These are phyloP conservation scores for Drosophila parabipectinata DNA, from an alignment of 1,140 invertebrate species.

Conservation along the genomic window DNA sequence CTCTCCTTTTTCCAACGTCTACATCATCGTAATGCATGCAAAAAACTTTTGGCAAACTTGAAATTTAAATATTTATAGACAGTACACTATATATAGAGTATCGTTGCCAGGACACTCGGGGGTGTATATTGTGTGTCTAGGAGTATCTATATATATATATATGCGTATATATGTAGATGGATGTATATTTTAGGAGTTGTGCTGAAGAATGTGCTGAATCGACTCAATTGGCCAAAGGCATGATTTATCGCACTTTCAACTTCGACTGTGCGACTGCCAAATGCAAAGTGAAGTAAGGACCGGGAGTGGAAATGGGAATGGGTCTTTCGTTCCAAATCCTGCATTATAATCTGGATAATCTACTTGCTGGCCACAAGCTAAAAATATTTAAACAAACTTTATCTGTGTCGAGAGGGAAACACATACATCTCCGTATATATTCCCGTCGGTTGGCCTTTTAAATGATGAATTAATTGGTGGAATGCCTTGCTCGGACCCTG, in stretches of 20 bases:
- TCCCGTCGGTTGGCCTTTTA: not conserved
- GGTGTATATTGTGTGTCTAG: constrained; percentile 34
- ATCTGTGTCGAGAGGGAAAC: constrained; percentile 13
- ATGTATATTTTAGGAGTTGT: constrained; percentile 11
- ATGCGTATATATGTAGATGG: constrained; percentile 1
- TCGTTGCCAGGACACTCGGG: constrained; percentile 43
- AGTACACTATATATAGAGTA: constrained; percentile 67
- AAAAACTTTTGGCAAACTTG: constrained; percentile 82
- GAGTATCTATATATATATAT: constrained; percentile 15
- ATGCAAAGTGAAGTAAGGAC: constrained; percentile 19
- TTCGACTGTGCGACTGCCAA: constrained; percentile 27
- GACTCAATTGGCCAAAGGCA: constrained; percentile 79
- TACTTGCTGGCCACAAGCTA: constrained; percentile 40
- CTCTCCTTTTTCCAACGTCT: constrained; percentile 5
- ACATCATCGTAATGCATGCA: constrained; percentile 71
- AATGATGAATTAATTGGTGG: constrained; percentile 32
- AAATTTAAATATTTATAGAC: constrained; percentile 83
- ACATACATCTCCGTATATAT: not conserved
- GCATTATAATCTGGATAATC: constrained; percentile 43
- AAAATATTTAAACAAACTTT: constrained; percentile 39
- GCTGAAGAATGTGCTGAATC: constrained; percentile 71
- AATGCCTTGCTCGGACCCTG: constrained; percentile 5
- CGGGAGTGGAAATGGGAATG: not conserved
- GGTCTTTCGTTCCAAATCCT: constrained; percentile 11
- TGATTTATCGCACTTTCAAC: constrained; percentile 70